Evolutionary conservation across 1,140 invertebrate species (phyloP).

Genomic region (Drosophila yakuba): DNA sequence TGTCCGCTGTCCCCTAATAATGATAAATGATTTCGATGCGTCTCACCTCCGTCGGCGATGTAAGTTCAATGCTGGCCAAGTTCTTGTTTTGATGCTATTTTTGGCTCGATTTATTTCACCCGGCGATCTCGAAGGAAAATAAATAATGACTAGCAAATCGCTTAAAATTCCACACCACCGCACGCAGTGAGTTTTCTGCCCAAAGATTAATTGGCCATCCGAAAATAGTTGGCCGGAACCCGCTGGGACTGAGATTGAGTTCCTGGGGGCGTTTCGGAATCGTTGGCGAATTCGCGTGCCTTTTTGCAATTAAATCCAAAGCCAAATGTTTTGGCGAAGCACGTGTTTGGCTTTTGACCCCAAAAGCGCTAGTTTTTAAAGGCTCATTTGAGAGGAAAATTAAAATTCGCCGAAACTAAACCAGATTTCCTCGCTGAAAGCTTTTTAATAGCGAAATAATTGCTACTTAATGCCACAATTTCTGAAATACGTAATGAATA

Average conservation of each 20-base stretch:
- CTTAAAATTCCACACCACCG: slow-evolving; percentile 72
- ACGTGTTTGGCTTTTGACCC: slow-evolving; percentile 35
- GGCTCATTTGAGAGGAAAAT: slow-evolving; percentile 1
- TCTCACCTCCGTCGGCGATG: slow-evolving; percentile 21
- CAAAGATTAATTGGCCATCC: slow-evolving; percentile 65
- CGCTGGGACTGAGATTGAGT: slow-evolving; percentile 56
- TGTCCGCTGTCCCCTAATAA: slow-evolving; percentile 63
- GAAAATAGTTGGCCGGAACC: slow-evolving; percentile 59
- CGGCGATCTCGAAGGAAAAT: slow-evolving; percentile 57
- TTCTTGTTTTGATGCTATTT: slow-evolving; percentile 49
- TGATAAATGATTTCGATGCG: slow-evolving; percentile 63
- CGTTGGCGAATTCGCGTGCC: slow-evolving; percentile 58
- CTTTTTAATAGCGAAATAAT: slow-evolving; percentile 55
- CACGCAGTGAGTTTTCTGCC: slow-evolving; percentile 17
- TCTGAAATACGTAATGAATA: neutral
- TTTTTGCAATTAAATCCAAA: slow-evolving; percentile 54
- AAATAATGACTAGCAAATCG: slow-evolving; percentile 77
- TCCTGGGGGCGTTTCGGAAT: slow-evolving; percentile 23
- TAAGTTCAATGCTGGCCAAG: slow-evolving; percentile 72
- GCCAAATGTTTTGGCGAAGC: slow-evolving; percentile 36
- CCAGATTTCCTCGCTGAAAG: slow-evolving; percentile 21
- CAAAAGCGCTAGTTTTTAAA: slow-evolving; percentile 13
- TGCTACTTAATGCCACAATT: slow-evolving; percentile 8
- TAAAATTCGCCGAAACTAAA: slow-evolving; percentile 6
- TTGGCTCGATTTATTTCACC: slow-evolving; percentile 56